Conservation (phyloP, 2,113 vertebrate species). For the Setophaga petechia region DNA sequence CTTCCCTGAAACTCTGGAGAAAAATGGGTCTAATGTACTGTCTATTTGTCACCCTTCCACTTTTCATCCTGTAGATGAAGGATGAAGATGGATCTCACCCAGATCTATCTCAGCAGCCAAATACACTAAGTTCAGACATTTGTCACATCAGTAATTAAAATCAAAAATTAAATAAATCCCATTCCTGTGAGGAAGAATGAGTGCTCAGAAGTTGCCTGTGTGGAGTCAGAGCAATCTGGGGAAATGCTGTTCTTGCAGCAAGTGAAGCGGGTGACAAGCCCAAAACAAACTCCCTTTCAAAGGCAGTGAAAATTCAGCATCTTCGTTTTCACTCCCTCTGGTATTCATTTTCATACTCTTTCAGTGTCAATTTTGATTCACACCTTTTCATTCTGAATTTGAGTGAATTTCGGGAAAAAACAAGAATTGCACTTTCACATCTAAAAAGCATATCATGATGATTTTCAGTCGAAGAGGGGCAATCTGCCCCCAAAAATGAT, state of each 20-base stretch:
- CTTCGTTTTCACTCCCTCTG: neutral
- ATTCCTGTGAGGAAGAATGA: neutral
- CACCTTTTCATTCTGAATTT: constrained; percentile 41
- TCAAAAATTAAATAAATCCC: neutral
- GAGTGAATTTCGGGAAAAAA: neutral
- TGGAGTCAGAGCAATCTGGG: neutral
- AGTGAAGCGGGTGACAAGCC: neutral
- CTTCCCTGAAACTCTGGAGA: neutral
- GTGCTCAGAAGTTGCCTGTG: neutral
- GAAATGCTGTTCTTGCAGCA: neutral
- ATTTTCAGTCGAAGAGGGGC: neutral
- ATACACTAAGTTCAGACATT: neutral
- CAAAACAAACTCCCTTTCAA: neutral
- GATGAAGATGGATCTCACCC: neutral
- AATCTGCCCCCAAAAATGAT: neutral
- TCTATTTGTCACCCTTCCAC: neutral
- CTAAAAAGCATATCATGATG: neutral
- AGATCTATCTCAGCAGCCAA: neutral
- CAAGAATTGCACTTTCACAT: neutral
- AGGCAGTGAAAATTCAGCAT: neutral
- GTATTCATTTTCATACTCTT: neutral
- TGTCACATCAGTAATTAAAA: neutral
- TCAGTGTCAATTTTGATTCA: neutral
- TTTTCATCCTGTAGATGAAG: neutral
- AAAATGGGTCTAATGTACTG: neutral